Base-by-base conservation (phyloP, 2,797 vertebrate genomes). In the Falco peregrinus region DNA sequence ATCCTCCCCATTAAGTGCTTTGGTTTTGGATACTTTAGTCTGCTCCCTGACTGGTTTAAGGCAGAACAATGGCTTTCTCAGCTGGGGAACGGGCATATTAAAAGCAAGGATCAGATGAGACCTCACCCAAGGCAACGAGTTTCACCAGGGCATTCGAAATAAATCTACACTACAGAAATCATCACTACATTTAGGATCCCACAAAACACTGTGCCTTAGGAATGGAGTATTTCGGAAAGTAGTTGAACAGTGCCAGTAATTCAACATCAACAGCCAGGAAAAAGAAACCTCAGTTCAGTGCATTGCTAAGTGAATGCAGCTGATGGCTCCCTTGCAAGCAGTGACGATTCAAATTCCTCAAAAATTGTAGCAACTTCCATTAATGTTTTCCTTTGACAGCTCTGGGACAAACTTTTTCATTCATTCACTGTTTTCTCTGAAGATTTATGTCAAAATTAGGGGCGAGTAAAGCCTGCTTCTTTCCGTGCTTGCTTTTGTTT, bases 51-150 rank as follows among this genome's bases (percentile, higher is more conserved):
- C 67, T 78, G 57, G 37, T 75, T 78, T 63, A 41, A 90, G 50
- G 54, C 81, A 89, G 61, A 95, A 90, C 82, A 93, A 94, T 45
- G 64, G 45, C 20, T 80, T 89, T 87, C 81, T 89, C 68, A 90
- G 29, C 61, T 54, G 50, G 87, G 78, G 68, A 92, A 64, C 41
- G 41, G 47, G 64, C 28, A 1, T 68, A 53, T 59, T 77, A 45
- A 87, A 92, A 85, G 19, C 65, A 57, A 26, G 37, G 57, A 60
- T 71, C 31, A 29, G 65, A 61, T 68, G 77, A 94, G 50, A 94
- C 17, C 13, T 81, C 71, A 39, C 83, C 60, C 60, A 61, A 70
- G 60, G 68, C 53, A 85, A 33, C 11, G 78, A 65, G 47, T 68
- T 90, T 51, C 64, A 75, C 26, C 47, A 41, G 39, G 22, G 53